These are phyloP conservation scores for Creontiades dilutus DNA, from an alignment of 2,888 invertebrate genomes.

Conservation along the genomic window DNA sequence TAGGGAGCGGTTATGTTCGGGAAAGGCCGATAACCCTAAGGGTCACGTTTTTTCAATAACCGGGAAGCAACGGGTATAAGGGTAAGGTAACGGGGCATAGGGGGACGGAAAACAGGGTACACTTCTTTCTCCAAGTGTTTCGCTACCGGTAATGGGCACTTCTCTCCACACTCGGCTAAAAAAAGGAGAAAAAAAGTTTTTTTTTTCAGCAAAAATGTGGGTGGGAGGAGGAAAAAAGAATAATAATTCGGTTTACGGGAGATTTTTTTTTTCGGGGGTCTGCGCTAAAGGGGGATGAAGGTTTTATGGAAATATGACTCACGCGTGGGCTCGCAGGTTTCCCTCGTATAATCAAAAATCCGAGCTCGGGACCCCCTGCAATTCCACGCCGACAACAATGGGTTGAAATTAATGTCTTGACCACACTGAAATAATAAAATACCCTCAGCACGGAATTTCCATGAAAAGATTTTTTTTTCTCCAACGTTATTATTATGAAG, in stretches of 20 bases:
- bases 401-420: conserved; percentile 30
- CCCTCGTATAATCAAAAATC: conserved; percentile 43
- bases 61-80: conserved; percentile 19
- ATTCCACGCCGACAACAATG: conserved; percentile 18
- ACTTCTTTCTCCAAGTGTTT: conserved; percentile 45
- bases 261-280: conserved; percentile 4
- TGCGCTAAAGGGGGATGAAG: background rate
- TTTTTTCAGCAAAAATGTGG: background rate
- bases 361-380: background rate
- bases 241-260: conserved; percentile 33
- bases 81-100: conserved; percentile 18
- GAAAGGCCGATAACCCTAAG: conserved; percentile 60
- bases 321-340: background rate
- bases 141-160: conserved; percentile 59
- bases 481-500: background rate
- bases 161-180: conserved; percentile 13
- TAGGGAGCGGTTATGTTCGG: conserved; percentile 48
- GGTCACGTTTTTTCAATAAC: conserved; percentile 62
- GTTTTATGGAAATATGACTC: conserved; percentile 61
- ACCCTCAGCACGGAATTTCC: conserved; percentile 8
- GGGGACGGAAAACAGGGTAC: conserved; percentile 23
- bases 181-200: background rate
- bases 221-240: conserved; percentile 10
- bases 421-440: conserved; percentile 30
- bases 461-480: background rate